A percentile compares a stretch with the other conserved stretches of the same genome.
Conservation (phyloP, 2,113 vertebrate species). For the Heterotilapia buettikoferi region DNA sequence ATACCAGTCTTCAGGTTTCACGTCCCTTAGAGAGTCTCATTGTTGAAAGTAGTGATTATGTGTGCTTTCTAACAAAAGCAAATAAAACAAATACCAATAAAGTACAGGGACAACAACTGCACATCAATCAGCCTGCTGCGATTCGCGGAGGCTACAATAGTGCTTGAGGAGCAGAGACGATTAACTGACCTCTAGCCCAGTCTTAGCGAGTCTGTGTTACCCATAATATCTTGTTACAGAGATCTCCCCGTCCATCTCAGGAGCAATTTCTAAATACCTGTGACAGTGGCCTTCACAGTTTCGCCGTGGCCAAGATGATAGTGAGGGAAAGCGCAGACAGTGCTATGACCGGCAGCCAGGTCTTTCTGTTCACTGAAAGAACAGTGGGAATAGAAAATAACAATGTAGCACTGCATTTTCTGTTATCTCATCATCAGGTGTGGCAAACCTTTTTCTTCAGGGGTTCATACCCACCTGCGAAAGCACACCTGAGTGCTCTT, state of each 20-base stretch:
- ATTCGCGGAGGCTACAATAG: not conserved
- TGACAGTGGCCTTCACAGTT: slow-evolving; percentile 34
- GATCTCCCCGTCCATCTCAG: slow-evolving; percentile 2
- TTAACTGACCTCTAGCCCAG: slow-evolving; percentile 31
- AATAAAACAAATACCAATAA: not conserved
- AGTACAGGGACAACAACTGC: not conserved
- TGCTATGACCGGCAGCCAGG: not conserved
- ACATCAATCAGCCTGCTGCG: slow-evolving; percentile 30
- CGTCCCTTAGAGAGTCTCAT: not conserved
- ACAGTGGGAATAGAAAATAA: not conserved
- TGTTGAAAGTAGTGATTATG: slow-evolving; percentile 10
- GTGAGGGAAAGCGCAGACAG: slow-evolving; percentile 18
- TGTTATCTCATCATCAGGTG: slow-evolving; percentile 4
- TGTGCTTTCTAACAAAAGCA: not conserved
- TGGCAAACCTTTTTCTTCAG: not conserved
- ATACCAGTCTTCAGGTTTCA: not conserved
- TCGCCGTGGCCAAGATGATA: slow-evolving; percentile 9
- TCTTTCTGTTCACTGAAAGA: not conserved
- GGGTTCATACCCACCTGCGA: not conserved
- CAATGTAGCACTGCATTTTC: not conserved
- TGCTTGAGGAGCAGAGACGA: slow-evolving; percentile 9
- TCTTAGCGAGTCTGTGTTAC: slow-evolving; percentile 37
- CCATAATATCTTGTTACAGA: slow-evolving; percentile 41
- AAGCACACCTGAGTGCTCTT: not conserved
- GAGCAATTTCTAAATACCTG: slow-evolving; percentile 29